Evolutionary conservation across 1,140 invertebrate genomes (phyloP), one percentile per base, ranked within the genome.

Genomic region (Hycleus cichorii): DNA sequence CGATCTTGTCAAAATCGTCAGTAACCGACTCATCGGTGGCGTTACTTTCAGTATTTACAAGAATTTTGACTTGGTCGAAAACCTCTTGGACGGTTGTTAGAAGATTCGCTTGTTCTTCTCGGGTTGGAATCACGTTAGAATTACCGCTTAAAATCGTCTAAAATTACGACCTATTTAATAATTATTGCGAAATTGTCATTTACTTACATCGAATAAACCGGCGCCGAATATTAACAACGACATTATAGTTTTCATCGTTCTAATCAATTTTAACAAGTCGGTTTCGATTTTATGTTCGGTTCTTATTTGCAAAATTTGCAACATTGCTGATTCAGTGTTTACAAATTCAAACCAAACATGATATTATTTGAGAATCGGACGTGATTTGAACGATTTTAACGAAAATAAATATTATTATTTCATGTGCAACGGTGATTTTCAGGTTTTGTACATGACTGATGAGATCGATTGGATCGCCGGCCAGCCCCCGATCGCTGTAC

Each of bases 401-500:
- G 24, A 10, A 8, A 45, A n/a, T 39, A 32, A 32, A 32, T 32
- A 32, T 32, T 32, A 32, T 32, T 42, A 4, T 42, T 42, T 42
- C 52, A 39, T 11, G 45, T 7, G 12, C 42, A 39, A 11, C 3
- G 9, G n/a, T 27, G 18, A 10, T 40, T 58, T 74, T 48, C 71
- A 92, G 90, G 81, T 85, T 67, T 74, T 92, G 61, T 79, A 80
- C 64, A 72, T 92, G 60, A 79, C 76, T 9, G 78, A 78, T 26
- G 70, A 80, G 10, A 87, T 96, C 57, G 80, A 87, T 55, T 98
- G 94, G 93, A 76, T 89, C 18, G 78, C 80, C 25, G 80, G 82
- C 25, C 70, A 74, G 43, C 86, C 86, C 18, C 94, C 95, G 0
- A 79, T 91, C n/a, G 91, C 93, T n/a, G 93, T 94, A 67, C 95